Evolutionary conservation across 23 tunicate genomes (phyloP).

Genomic region (Halocynthia aurantium): DNA sequence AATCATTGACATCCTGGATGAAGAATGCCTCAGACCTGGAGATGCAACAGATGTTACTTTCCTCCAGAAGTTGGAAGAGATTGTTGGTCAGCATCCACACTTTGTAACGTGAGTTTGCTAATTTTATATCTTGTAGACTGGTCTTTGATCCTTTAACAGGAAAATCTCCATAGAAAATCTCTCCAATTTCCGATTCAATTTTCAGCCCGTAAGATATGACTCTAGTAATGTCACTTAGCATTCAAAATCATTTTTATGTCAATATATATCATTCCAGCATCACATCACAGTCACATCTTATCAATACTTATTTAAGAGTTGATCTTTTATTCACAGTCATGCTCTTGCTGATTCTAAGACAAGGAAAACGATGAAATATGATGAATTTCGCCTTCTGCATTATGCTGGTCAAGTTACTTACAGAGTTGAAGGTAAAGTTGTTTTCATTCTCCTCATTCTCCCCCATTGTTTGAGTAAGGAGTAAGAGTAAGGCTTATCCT

Average conservation of each 20-base stretch:
- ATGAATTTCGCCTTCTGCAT: constrained; percentile 74
- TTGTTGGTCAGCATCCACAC: constrained; percentile 81
- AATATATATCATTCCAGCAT: no score
- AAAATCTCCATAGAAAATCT: no score
- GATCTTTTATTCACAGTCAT: constrained; percentile 42
- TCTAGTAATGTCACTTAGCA: no score
- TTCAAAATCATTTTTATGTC: no score
- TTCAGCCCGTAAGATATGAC: no score
- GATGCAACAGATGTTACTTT: constrained; percentile 78
- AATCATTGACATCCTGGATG: constrained; percentile 94
- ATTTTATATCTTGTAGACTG: no score
- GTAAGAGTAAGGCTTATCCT: no score
- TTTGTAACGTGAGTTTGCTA: constrained; percentile 63
- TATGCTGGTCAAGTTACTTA: constrained; percentile 95
- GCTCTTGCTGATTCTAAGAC: constrained; percentile 74
- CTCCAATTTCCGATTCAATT: no score
- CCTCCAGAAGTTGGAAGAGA: constrained; percentile 65
- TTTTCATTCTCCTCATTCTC: not conserved
- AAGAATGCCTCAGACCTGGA: constrained; percentile 98
- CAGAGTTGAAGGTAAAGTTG: constrained; percentile 48
- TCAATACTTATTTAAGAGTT: no score
- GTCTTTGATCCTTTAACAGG: no score
- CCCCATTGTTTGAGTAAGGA: not conserved
- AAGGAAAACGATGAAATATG: constrained; percentile 81
- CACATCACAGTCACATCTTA: no score